Base-by-base conservation (phyloP, 1,140 invertebrate genomes). In the Phocides pigmalion region DNA sequence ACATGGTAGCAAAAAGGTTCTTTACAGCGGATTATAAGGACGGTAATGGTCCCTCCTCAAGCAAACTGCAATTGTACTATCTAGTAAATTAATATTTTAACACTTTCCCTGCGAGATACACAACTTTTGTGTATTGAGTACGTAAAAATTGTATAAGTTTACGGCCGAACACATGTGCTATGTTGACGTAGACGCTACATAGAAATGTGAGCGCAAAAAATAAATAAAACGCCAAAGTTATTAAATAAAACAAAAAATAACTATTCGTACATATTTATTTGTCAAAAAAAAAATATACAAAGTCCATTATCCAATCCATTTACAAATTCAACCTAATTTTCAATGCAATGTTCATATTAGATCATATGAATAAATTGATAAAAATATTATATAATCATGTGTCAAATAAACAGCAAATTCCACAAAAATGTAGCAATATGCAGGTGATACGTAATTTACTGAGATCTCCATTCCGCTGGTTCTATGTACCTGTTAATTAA, bases 311-410 rank as follows among this genome's bases (percentile, higher is more conserved):
- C 12, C 32, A 39, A 12, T 53, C 16, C 32, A 53, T 53, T 49
- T 39, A 19, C 32, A 53, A 17, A 41, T 41, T 41, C 51, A 41
- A 54, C 35, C 39, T 41, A 54, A 39, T 54, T 54, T 54, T 11
- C 51, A 54, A 39, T 54, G 16, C 35, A 53, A 54, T 41, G 17
- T 54, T 54, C 51, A 54, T 54, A 54, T n/a, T 54, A 54, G 15
- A 6, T 15, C 51, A 54, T 54, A 54, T 54, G 51, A 54, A 54
- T 22, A 54, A 41, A 2, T 22, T 9, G 51, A 16, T 54, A 54
- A 39, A 54, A 41, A 54, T 25, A 54, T 15, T 28, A 16, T 6
- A 42, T n/a, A n/a, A n/a, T n/a, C n/a, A 49, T 49, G 5, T 49
- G 5, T 28, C 6, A 8, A 28, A 28, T 49, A 49, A 32, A 50